Evolutionary conservation across 1,140 invertebrate species (phyloP), one percentile per base, ranked within the genome.

Genomic region (Pseudoatta argentina): DNA sequence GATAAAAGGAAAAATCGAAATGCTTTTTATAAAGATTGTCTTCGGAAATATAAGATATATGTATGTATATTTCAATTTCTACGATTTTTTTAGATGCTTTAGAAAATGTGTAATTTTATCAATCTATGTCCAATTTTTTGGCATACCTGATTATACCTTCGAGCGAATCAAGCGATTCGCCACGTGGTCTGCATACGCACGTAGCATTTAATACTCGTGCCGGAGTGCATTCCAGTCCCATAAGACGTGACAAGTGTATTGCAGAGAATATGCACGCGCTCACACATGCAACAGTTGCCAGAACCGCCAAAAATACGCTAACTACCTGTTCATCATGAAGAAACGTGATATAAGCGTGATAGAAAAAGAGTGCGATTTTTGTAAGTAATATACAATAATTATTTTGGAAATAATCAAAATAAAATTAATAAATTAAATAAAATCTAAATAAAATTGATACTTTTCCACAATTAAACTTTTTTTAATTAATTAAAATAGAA

Each of bases 231-330:
- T 94, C 93, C 77, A 95, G 90, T 30, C 93, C 89, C 59, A 92
- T 93, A 10, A 96, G 92, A 66, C 93, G 94, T n/a, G 92, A 83
- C 61, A 96, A 92, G 86, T 96, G 96, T 48, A 96, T 89, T 10
- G 93, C 85, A 0, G 95, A 94, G 53, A 95, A 95, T 14, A 94
- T 92, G 66, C 94, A 94, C 0, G 95, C 95, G 48, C 94, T 92
- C 63, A 95, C 86, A 64, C 95, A 96, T 0, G 95, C 91, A 3
- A 94, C 86, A 2, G 92, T 93, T 16, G 95, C 94, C 10, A 95
- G 21, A n/a, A 92, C 87, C 3, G 95, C 93, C 48, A 96, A 79
- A 48, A 93, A 90, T 21, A 95, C 90, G 75, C 95, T 95, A 44
- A 95, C 85, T 10, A 95, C 81, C 95, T 96, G 91, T 86, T 86